Evolutionary conservation across 2,113 vertebrate species (phyloP), one percentile per base, ranked within the genome.

Genomic region (Ophthalmolycus amberensis): DNA sequence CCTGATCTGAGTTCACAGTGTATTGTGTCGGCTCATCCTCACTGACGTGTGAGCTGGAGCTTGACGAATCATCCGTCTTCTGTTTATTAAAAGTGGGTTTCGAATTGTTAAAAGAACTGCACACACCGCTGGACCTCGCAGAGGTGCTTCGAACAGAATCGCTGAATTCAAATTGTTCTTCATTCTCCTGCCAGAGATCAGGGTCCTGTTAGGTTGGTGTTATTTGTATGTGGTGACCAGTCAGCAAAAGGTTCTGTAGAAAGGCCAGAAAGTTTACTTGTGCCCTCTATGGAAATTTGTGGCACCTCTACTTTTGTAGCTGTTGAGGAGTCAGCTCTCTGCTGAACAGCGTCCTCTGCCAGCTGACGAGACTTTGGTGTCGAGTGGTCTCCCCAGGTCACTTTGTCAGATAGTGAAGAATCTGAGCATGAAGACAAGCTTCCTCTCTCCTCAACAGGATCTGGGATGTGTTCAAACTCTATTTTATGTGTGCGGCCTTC

Each of bases 101-200:
- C 59, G 79, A 52, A 70, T 81, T 32, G 54, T 86, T 63, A 37
- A 86, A 85, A 54, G 85, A 89, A 64, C 54, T 72, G 20, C 69
- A 58, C 18, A 80, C 42, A 58, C 71, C 80, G 64, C 86, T 91
- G 76, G 92, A 91, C 71, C 84, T 85, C 37, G 80, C 66, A 37
- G 94, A 93, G 11, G 34, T 54, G n/a, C 91, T 90, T 76, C 9
- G 79, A 81, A 58, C 54, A 18, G 90, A 93, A 79, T 95, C 95
- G 8, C 89, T 91, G 71, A 95, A 96, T 37, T 95, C 93, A 93
- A 96, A 96, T 44, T 79, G 91, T 37, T 95, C 95, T 48, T 86
- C 95, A 42, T 90, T 90, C 42, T 94, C 94, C 25, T 90, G 88
- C 85, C 75, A 93, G 29, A 75, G 18, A 66, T 91, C 90, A 37